phyloP scores from a whole-genome alignment of 2,113 vertebrate genomes.

The Microtus montanus region DNA sequence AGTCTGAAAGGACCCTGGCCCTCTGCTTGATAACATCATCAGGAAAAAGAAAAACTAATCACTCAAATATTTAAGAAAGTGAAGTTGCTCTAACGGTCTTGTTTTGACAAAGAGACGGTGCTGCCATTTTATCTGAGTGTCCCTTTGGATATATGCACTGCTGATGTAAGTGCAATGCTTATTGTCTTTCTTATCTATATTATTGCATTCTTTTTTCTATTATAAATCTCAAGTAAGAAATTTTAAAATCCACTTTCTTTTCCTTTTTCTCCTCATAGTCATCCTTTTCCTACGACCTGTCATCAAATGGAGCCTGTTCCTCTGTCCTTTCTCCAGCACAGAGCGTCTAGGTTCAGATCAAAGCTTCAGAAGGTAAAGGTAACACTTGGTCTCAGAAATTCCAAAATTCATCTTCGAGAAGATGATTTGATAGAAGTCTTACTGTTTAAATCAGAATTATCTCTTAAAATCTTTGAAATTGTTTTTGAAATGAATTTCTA shows the following conservation, averaged over 20 bases:
- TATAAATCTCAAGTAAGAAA: background rate
- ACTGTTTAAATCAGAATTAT: conserved; percentile 32
- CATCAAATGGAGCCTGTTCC: background rate
- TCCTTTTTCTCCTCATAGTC: background rate
- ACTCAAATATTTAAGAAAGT: conserved; percentile 27
- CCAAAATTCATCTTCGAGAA: conserved; percentile 58
- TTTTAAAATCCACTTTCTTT: background rate
- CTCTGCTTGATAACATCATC: background rate
- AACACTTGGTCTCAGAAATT: conserved; percentile 12
- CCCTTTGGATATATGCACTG: background rate
- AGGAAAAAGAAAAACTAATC: conserved; percentile 17
- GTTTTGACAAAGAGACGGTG: background rate
- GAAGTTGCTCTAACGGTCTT: conserved; percentile 12
- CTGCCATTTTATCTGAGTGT: background rate
- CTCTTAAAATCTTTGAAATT: conserved; percentile 37
- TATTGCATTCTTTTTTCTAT: conserved; percentile 18
- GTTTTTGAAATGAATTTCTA: conserved; percentile 46
- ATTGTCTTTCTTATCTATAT: background rate
- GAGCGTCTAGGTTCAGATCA: background rate
- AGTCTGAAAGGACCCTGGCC: background rate
- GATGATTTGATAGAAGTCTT: conserved; percentile 45
- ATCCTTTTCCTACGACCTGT: conserved; percentile 14
- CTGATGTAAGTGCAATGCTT: background rate
- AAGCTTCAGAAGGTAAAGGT: background rate
- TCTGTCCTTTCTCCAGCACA: background rate